Evolutionary conservation across 2,113 vertebrate genomes (phyloP).

Genomic region (Lutjanus erythropterus): DNA sequence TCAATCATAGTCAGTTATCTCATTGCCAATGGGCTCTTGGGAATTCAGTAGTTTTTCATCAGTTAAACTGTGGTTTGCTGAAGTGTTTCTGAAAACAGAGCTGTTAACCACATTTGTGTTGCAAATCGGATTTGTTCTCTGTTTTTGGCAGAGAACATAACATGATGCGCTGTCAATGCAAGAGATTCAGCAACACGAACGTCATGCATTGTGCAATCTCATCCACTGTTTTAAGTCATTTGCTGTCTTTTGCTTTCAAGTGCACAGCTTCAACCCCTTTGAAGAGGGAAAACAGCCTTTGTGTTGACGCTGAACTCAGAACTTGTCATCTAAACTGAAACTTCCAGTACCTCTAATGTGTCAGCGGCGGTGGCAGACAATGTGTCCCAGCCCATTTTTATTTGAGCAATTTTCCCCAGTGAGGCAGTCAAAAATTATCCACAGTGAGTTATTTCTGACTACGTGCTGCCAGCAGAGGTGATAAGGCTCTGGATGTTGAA

Average conservation of each 20-base stretch:
- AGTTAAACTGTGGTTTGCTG: conserved; percentile 47
- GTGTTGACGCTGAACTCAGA: conserved; percentile 68
- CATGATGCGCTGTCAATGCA: conserved; percentile 64
- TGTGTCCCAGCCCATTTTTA: conserved; percentile 73
- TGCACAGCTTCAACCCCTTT: conserved; percentile 56
- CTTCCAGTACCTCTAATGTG: conserved; percentile 75
- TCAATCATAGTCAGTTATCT: conserved; percentile 54
- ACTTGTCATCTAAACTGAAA: conserved; percentile 79
- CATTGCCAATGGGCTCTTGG: conserved; percentile 49
- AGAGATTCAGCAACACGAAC: conserved; percentile 53
- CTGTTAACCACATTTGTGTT: conserved; percentile 62
- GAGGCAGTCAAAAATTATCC: conserved; percentile 68
- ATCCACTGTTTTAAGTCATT: conserved; percentile 68
- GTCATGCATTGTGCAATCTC: conserved; percentile 69
- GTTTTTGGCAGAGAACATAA: conserved; percentile 59
- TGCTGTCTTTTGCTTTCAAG: conserved; percentile 71
- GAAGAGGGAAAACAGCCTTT: conserved; percentile 69
- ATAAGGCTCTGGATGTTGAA: conserved; percentile 66
- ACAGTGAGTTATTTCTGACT: conserved; percentile 79
- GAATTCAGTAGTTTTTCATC: conserved; percentile 46
- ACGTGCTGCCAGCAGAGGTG: conserved; percentile 65
- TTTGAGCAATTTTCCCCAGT: conserved; percentile 62
- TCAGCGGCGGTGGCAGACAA: conserved; percentile 71
- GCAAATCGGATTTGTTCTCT: conserved; percentile 56
- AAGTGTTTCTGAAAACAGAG: conserved; percentile 46